phyloP scores from a whole-genome alignment of 2,888 invertebrate genomes.

The Conus canariensis region DNA sequence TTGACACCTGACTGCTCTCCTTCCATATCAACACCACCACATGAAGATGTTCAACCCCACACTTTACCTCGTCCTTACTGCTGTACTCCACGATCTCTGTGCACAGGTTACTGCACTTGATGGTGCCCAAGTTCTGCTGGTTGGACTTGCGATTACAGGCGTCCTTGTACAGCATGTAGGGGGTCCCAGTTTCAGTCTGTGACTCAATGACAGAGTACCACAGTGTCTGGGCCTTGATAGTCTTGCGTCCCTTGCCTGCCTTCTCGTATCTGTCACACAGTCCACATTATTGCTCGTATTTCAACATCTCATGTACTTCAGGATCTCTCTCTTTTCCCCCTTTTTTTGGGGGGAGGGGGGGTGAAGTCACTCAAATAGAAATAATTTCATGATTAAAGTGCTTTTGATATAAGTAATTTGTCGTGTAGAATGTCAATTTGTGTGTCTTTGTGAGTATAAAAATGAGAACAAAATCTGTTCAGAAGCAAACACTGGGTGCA shows the following conservation, averaged over 20 bases:
- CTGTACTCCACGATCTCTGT: constrained; percentile 99
- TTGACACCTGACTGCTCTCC: not conserved
- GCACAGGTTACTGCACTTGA: constrained; percentile 98
- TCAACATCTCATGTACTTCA: too few species aligned
- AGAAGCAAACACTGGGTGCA: too few species aligned
- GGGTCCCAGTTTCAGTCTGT: constrained; percentile 97
- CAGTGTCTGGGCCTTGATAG: constrained; percentile 88
- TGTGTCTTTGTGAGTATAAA: too few species aligned
- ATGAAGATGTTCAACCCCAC: too few species aligned
- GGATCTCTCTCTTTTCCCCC: too few species aligned
- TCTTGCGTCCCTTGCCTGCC: constrained; percentile 77
- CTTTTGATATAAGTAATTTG: too few species aligned
- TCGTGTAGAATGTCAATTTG: too few species aligned
- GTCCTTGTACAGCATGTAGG: constrained; percentile 92
- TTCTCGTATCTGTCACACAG: constrained; percentile 86
- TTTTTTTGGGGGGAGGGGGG: too few species aligned
- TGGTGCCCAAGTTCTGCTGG: constrained; percentile 98
- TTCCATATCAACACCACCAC: not conserved
- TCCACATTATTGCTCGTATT: too few species aligned
- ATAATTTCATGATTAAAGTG: too few species aligned
- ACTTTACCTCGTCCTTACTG: constrained; percentile 87
- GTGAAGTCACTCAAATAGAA: too few species aligned
- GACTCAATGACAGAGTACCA: constrained; percentile 96
- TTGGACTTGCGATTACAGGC: constrained; percentile 98
- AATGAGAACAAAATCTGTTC: too few species aligned